Conservation (phyloP, 2,888 invertebrate species). For the Troglohyphantes excavatus region DNA sequence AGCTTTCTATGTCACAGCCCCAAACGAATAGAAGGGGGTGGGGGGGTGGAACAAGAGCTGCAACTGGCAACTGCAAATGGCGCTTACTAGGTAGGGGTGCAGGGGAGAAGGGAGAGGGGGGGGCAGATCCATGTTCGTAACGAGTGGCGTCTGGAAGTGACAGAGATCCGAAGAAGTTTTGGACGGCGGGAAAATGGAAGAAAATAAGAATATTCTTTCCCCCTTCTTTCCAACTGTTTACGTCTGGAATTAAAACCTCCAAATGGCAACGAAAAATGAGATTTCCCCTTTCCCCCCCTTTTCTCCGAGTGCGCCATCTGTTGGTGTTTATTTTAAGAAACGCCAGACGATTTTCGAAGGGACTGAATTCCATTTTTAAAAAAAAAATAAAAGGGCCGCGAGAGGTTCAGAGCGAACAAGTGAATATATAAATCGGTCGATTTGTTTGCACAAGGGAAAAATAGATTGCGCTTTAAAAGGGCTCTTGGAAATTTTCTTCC, state of each 20-base stretch:
- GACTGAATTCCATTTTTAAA: background rate
- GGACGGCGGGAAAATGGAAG: background rate
- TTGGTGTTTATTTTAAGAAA: constrained; percentile 67
- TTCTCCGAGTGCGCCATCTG: constrained; percentile 55
- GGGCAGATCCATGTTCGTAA: constrained; percentile 67
- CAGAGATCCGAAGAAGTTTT: constrained; percentile 56
- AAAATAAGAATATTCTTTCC: constrained; percentile 69
- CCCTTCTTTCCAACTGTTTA: constrained; percentile 64
- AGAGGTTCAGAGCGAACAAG: constrained; percentile 26
- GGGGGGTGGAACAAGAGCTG: constrained; percentile 16
- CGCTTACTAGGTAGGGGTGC: constrained; percentile 21
- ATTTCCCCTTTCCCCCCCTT: background rate
- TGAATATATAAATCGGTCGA: constrained; percentile 52
- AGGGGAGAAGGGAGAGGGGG: background rate
- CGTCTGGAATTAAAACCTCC: constrained; percentile 74
- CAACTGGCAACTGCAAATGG: constrained; percentile 72
- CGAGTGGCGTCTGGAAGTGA: constrained; percentile 67
- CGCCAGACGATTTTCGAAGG: constrained; percentile 31
- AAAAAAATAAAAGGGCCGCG: constrained; percentile 23
- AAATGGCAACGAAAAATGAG: constrained; percentile 68
- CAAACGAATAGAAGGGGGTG: constrained; percentile 18
- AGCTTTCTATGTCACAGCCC: constrained; percentile 60
- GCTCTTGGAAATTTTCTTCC: constrained; percentile 33
- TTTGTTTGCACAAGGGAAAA: constrained; percentile 46
- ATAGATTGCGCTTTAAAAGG: constrained; percentile 43